Evolutionary conservation across 2,888 invertebrate genomes (phyloP).

Genomic region (Hybos culiciformis): DNA sequence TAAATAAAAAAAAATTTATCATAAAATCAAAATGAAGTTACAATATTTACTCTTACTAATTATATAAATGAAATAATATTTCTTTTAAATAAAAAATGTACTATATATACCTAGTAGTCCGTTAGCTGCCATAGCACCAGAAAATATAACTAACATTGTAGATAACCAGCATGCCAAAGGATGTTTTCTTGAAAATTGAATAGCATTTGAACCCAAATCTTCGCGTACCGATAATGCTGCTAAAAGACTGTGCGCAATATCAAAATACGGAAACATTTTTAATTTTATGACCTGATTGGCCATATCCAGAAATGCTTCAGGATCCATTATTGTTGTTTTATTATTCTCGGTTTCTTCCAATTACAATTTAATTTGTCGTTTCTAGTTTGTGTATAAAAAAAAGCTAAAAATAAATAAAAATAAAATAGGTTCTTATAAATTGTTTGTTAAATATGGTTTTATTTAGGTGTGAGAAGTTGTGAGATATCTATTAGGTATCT

Average conservation of each 20-base stretch:
- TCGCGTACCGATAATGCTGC: conserved; percentile 91
- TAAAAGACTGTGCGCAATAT: conserved; percentile 90
- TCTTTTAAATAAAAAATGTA: too few species aligned
- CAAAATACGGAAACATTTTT: conserved; percentile 99
- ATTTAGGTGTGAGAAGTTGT: too few species aligned
- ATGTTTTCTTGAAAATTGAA: conserved; percentile 90
- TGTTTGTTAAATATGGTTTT: too few species aligned
- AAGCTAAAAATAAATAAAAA: too few species aligned
- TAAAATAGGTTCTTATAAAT: too few species aligned
- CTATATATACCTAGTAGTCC: conserved; percentile 80
- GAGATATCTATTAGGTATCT: too few species aligned
- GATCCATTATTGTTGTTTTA: conserved; percentile 58
- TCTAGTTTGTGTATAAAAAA: too few species aligned
- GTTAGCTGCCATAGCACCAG: conserved; percentile 92
- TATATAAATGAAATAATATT: too few species aligned
- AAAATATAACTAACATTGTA: conserved; percentile 95
- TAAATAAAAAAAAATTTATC: too few species aligned
- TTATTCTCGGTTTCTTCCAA: not conserved
- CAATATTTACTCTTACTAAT: too few species aligned
- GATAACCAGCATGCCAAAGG: conserved; percentile 96
- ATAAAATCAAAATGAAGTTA: too few species aligned
- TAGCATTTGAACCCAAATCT: conserved; percentile 81
- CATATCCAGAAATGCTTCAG: conserved; percentile 91
- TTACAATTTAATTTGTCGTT: too few species aligned
- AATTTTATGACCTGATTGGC: conserved; percentile 97